A percentile compares a stretch with the other conserved stretches of the same genome.
These are phyloP conservation scores for Anastrepha ludens DNA, from an alignment of 1,140 invertebrate species.

Conservation along the genomic window DNA sequence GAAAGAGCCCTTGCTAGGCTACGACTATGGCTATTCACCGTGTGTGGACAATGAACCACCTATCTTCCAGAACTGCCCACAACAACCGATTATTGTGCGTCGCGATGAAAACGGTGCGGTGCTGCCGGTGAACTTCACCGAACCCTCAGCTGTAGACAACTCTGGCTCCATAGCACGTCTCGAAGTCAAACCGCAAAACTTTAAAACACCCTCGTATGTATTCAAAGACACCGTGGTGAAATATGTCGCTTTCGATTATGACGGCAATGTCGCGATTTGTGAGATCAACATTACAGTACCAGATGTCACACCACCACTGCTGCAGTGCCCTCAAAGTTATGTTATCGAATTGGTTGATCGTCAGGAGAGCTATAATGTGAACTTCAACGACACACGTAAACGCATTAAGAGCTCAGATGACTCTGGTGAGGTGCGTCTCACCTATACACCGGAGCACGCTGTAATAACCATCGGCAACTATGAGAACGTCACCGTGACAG, in stretches of 20 bases:
- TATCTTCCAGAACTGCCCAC: constrained; percentile 96
- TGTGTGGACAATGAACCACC: constrained; percentile 98
- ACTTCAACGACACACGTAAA: constrained; percentile 93
- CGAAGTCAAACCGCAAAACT: constrained; percentile 93
- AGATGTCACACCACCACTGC: constrained; percentile 93
- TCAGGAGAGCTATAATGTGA: constrained; percentile 92
- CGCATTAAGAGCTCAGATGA: constrained; percentile 92
- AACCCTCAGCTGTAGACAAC: constrained; percentile 94
- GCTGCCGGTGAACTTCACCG: constrained; percentile 92
- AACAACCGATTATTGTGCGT: constrained; percentile 91
- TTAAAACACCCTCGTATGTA: constrained; percentile 90
- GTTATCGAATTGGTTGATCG: constrained; percentile 93
- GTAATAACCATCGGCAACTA: constrained; percentile 92
- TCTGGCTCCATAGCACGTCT: constrained; percentile 93
- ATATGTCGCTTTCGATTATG: constrained; percentile 96
- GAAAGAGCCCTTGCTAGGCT: constrained; percentile 88
- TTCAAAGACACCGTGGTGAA: constrained; percentile 95
- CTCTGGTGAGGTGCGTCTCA: constrained; percentile 89
- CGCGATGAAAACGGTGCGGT: constrained; percentile 90
- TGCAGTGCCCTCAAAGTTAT: constrained; percentile 96
- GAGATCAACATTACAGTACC: constrained; percentile 96
- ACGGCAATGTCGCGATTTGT: constrained; percentile 97
- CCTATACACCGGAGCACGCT: constrained; percentile 89
- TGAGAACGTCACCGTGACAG: constrained; percentile 95
- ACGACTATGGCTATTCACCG: constrained; percentile 94